These are phyloP conservation scores for Meloidogyne exigua DNA, from an alignment of 1,140 invertebrate genomes.

Conservation along the genomic window DNA sequence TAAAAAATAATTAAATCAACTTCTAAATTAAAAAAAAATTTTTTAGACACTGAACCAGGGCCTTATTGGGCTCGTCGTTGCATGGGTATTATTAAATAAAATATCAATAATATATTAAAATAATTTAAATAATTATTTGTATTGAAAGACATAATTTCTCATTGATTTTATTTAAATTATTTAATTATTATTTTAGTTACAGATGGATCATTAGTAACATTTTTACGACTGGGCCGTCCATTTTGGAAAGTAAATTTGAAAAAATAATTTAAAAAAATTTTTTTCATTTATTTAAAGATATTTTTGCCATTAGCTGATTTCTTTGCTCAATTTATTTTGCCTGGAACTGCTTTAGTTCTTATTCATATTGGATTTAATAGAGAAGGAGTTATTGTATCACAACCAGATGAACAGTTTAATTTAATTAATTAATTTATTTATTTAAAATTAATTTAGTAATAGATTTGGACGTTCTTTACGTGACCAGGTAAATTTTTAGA, in stretches of 20 bases:
- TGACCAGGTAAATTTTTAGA: slow-evolving; percentile 34
- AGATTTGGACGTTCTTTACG: slow-evolving; percentile 59
- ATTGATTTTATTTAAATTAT: background rate
- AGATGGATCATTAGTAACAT: slow-evolving; percentile 56
- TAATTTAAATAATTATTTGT: no score
- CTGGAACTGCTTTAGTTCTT: slow-evolving; percentile 54
- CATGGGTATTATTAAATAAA: slow-evolving; percentile 29
- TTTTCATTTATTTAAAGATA: slow-evolving; percentile 16
- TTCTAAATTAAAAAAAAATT: background rate
- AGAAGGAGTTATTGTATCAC: slow-evolving; percentile 56
- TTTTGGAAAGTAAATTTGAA: slow-evolving; percentile 53
- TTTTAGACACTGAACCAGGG: slow-evolving; percentile 58
- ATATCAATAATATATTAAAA: no score
- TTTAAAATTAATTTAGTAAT: slow-evolving; percentile 47
- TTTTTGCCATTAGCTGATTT: slow-evolving; percentile 58
- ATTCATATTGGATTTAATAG: slow-evolving; percentile 60
- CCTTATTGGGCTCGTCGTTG: slow-evolving; percentile 59
- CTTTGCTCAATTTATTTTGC: slow-evolving; percentile 60
- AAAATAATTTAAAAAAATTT: background rate
- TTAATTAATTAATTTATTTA: slow-evolving; percentile 7
- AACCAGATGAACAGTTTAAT: slow-evolving; percentile 48
- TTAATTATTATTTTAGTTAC: slow-evolving; percentile 34
- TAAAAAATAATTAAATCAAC: slow-evolving; percentile 5
- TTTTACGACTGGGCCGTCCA: slow-evolving; percentile 46
- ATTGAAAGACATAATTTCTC: no score